Base-by-base conservation (phyloP, 1,140 invertebrate species). In the Octopus bimaculoides region DNA sequence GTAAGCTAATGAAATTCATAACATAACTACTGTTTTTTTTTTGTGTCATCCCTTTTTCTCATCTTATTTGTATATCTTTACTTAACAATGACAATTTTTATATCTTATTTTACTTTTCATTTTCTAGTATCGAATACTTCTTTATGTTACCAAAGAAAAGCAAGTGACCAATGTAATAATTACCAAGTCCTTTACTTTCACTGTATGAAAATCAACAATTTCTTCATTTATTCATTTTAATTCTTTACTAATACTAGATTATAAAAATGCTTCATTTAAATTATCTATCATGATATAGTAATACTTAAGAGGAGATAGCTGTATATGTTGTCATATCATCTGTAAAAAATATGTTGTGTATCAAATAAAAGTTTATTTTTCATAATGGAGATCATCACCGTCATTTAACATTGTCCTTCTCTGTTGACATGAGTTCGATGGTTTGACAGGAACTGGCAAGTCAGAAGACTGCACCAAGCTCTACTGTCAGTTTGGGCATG, bases 81-180 rank as follows among this genome's bases (percentile, higher is more conserved):
- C 61, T 66, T n/a, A 14, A 1, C 12, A 3, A 66, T n/a, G n/a
- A 14, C 61, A 66, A 14, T n/a, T 66, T 66, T 66, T 66, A 14
- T 66, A 14, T 66, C n/a, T 76, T 17, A n/a, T 20, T 41, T 78
- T 56, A 10, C 75, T 80, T 77, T 82, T 81, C 78, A 26, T 77
- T 66, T 89, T 88, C 82, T 83, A 90, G 89, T 91, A 91, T 78
- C 87, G 86, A 74, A 82, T 91, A 9, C 83, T 91, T 77, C 80
- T 91, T 80, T 91, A 91, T 79, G 86, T 90, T 10, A 87, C 84
- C 53, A 89, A 90, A 82, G 85, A 89, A 80, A 84, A 90, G 78
- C 89, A 88, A 78, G 86, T 91, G 4, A 88, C 90, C 10, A 85
- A 87, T 81, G 88, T 87, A 8, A 88, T 82, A 76, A 90, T 91